Conservation (phyloP, 2,888 invertebrate species). For the Diaphora mendica region DNA sequence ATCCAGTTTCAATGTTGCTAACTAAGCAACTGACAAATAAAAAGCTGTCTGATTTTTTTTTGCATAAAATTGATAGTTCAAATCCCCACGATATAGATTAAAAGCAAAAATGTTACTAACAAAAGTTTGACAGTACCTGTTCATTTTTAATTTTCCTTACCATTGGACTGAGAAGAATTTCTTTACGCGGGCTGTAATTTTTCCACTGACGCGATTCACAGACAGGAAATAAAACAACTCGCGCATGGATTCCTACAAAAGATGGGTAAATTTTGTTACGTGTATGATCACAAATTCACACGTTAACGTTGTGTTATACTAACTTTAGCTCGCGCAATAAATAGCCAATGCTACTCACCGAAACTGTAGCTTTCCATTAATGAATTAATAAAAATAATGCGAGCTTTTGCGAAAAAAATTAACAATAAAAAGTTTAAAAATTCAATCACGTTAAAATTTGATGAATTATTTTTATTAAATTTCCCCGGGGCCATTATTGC, state of each 20-base stretch:
- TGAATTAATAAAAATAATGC: too few species aligned
- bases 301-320: background rate
- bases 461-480: too few species aligned
- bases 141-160: slow-evolving; percentile 54
- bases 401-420: too few species aligned
- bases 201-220: slow-evolving; percentile 77
- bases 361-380: too few species aligned
- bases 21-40: background rate
- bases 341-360: too few species aligned
- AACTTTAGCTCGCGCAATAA: too few species aligned
- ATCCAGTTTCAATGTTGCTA: too few species aligned
- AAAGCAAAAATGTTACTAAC: background rate
- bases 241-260: slow-evolving; percentile 76
- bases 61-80: background rate
- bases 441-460: too few species aligned
- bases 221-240: slow-evolving; percentile 81
- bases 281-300: background rate
- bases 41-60: background rate
- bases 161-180: slow-evolving; percentile 82
- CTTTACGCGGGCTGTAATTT: slow-evolving; percentile 77
- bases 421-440: too few species aligned
- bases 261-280: slow-evolving; percentile 13
- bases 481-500: too few species aligned
- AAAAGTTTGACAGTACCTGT: background rate
- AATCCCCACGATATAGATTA: background rate